These are phyloP conservation scores for Drosophila asahinai DNA, from an alignment of 1,140 invertebrate genomes.

Conservation along the genomic window DNA sequence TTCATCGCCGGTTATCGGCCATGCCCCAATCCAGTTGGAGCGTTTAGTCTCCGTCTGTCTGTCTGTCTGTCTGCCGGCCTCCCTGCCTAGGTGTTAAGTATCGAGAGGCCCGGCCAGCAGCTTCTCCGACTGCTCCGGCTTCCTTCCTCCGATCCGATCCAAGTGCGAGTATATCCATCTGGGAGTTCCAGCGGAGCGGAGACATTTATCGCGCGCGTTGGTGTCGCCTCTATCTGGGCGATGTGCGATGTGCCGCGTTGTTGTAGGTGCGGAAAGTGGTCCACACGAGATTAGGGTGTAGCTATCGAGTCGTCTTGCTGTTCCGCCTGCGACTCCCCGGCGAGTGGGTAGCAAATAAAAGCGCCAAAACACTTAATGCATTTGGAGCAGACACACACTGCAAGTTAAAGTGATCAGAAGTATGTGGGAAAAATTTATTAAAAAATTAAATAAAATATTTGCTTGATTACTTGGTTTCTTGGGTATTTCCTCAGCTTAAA, in stretches of 20 bases:
- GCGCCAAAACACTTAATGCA: constrained; percentile 79
- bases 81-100: constrained; percentile 44
- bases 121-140: constrained; percentile 40
- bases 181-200: constrained; percentile 65
- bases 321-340: constrained; percentile 43
- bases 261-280: constrained; percentile 81
- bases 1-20: constrained; percentile 45
- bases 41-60: constrained; percentile 38
- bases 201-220: constrained; percentile 58
- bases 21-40: constrained; percentile 50
- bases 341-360: constrained; percentile 76
- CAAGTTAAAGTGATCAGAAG: not conserved
- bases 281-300: constrained; percentile 78
- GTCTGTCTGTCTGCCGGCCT: not conserved
- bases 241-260: constrained; percentile 34
- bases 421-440: not conserved
- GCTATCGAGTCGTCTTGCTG: constrained; percentile 53
- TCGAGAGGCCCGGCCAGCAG: constrained; percentile 41
- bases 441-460: not conserved
- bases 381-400: constrained; percentile 69
- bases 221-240: constrained; percentile 51
- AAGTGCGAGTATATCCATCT: constrained; percentile 48
- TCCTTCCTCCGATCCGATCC: constrained; percentile 29
- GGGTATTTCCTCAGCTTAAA: not conserved
- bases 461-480: too few species aligned